Percentiles rank a stretch among this genome's conserved stretches.
Evolutionary conservation across 2,888 invertebrate genomes (phyloP).

Genomic region (Orgyia antiqua): DNA sequence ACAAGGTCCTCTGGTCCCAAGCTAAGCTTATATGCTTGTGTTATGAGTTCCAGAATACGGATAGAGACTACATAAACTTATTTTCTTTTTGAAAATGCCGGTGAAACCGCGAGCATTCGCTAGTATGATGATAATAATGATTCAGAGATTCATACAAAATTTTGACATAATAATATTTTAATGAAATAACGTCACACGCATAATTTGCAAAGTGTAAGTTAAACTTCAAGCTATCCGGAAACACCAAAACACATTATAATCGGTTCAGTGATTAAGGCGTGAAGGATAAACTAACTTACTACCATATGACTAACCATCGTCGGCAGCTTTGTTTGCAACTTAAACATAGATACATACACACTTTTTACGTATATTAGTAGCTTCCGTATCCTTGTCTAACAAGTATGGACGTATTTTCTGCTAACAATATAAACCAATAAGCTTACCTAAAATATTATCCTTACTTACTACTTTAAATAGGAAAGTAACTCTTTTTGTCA

Average conservation of each 20-base stretch:
- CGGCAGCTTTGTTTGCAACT: neutral
- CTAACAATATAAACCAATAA: neutral
- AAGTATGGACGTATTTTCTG: neutral
- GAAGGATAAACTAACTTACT: conserved; percentile 1
- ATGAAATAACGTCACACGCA: neutral
- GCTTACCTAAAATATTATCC: neutral
- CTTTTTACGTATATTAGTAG: neutral
- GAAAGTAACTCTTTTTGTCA: no score
- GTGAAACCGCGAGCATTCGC: no score
- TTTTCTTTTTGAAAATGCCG: no score
- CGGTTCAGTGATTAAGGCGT: conserved; percentile 3
- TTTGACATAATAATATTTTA: no score
- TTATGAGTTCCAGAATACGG: no score
- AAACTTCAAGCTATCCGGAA: neutral
- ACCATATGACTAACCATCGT: neutral
- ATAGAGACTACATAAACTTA: no score
- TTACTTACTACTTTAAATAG: neutral
- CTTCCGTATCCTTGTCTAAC: neutral
- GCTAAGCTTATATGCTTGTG: no score
- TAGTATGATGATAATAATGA: no score
- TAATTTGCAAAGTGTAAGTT: neutral
- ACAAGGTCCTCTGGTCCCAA: no score
- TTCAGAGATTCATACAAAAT: no score
- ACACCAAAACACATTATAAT: conserved; percentile 1
- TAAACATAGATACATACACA: no score